Evolutionary conservation across 2,113 vertebrate species (phyloP), one percentile per base, ranked within the genome.

Genomic region (Hippoglossus stenolepis): DNA sequence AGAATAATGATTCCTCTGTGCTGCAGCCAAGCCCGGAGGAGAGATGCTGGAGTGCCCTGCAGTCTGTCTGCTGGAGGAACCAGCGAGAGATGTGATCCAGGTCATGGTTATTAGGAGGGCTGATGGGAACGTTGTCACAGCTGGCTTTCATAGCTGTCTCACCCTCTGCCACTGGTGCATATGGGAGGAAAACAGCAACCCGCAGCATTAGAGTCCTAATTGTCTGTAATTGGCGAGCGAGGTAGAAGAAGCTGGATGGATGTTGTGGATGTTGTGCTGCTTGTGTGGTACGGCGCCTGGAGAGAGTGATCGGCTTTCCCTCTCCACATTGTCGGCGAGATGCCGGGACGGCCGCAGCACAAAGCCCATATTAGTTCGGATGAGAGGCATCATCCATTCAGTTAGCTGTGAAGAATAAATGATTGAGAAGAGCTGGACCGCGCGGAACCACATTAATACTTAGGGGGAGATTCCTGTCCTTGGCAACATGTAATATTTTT

Each of bases 121-220:
- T 80, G 84, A 85, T 84, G 75, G 80, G 83, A 88, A 80, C 66
- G 64, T 90, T 89, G 84, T 86, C 83, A 84, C 81, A 90, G 89
- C 86, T 89, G 89, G 86, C 72, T 84, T 73, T 88, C 75, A 79
- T 80, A 83, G 79, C 64, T 40, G 17, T 71, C 65, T 85, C 14
- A 54, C 73, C 66, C 82, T 62, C 40, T 17, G 51, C 81, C 47
- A 61, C 75, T 49, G 61, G 26, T 79, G 59, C 77, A 49, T 59
- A 69, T 59, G 82, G 72, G 73, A 76, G 31, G 64, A 81, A 82
- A 86, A 71, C 56, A 26, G 68, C 75, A 68, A 71, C 63, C 83
- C 70, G 2, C 72, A 71, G 69, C 60, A 84, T 76, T 87, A 73
- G 64, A 24, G 57, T 71, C 8, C 51, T 84, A 86, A 86, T 90